These are phyloP conservation scores for Pampusana beccarii DNA, from an alignment of 2,113 vertebrate species.

Conservation along the genomic window DNA sequence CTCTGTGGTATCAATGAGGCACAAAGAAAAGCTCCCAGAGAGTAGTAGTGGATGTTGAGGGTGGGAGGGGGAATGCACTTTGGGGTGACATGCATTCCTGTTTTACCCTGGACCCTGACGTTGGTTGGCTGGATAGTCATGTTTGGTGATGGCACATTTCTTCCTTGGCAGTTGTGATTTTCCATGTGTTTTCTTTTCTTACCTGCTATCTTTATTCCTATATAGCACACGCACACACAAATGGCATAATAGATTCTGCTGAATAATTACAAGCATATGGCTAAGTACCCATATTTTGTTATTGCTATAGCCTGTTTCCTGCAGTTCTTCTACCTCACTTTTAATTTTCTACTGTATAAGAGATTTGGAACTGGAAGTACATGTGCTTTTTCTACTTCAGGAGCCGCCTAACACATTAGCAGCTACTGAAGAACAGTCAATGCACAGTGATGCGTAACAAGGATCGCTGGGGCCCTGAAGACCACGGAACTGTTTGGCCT, in stretches of 20 bases:
- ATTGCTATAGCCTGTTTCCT: not conserved
- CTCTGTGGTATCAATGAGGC: not conserved
- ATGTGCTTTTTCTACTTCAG: not conserved
- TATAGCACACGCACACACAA: not conserved
- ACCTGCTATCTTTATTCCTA: not conserved
- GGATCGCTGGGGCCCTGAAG: not conserved
- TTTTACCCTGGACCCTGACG: not conserved
- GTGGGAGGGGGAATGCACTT: not conserved
- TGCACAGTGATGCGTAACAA: not conserved
- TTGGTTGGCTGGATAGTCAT: not conserved
- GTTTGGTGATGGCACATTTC: not conserved
- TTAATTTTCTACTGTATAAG: not conserved
- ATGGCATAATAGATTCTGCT: not conserved
- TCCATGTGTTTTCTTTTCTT: not conserved
- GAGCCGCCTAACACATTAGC: not conserved
- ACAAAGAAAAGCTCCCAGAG: not conserved
- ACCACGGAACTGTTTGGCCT: not conserved
- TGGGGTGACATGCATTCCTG: not conserved
- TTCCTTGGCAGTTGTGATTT: not conserved
- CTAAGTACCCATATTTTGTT: not conserved
- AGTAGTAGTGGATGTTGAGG: not conserved
- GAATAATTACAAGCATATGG: not conserved
- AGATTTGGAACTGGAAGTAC: not conserved
- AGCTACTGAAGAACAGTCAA: not conserved
- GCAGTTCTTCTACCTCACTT: not conserved